These are phyloP conservation scores for Anhinga rufa DNA, from an alignment of 2,113 vertebrate genomes.

Conservation along the genomic window DNA sequence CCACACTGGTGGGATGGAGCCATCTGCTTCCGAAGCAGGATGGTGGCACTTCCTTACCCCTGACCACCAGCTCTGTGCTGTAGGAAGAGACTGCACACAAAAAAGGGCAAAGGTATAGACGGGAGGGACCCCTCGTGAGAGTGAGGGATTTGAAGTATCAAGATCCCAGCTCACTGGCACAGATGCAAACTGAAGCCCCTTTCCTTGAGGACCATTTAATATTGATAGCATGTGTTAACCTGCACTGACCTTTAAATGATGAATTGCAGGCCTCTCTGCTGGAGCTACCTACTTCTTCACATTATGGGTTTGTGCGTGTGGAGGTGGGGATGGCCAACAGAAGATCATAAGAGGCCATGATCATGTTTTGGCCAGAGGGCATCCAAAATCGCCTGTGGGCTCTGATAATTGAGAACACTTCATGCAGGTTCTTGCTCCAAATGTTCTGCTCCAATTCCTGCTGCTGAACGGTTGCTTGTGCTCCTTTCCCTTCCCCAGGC, in stretches of 20 bases:
- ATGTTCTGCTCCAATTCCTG: constrained; percentile 38
- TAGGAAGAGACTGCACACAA: background rate
- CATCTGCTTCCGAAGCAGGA: background rate
- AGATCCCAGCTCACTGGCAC: background rate
- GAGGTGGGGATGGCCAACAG: background rate
- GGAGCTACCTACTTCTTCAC: background rate
- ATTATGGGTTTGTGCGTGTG: background rate
- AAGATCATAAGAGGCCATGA: background rate
- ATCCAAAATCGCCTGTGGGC: constrained; percentile 4
- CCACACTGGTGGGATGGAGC: background rate
- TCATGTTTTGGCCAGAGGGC: background rate
- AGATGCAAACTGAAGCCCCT: background rate
- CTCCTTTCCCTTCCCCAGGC: constrained; percentile 66
- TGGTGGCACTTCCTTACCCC: background rate
- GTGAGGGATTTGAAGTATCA: background rate
- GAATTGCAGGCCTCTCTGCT: background rate
- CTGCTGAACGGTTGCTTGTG: background rate
- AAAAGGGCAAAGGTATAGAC: background rate
- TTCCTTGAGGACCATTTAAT: background rate
- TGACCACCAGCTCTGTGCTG: background rate
- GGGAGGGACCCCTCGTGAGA: background rate
- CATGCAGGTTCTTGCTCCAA: background rate
- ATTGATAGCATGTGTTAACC: background rate
- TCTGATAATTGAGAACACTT: background rate
- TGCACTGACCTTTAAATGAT: background rate